Evolutionary conservation across 2,888 invertebrate genomes (phyloP).

Genomic region (Gari tellinella): DNA sequence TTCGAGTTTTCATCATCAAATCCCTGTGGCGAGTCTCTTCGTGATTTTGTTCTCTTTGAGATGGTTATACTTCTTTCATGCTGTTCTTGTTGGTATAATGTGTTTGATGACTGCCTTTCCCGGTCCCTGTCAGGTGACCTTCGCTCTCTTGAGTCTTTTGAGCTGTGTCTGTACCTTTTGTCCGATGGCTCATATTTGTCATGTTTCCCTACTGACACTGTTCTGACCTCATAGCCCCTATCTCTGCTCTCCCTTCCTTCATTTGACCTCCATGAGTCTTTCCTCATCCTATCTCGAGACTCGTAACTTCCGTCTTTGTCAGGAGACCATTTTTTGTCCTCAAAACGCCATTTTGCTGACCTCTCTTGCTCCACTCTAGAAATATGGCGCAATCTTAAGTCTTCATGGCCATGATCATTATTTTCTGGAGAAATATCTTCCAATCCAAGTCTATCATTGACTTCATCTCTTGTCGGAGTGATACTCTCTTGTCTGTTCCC

Average conservation of each 20-base stretch:
- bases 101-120: neutral
- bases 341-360: neutral
- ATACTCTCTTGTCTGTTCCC: constrained; percentile 20
- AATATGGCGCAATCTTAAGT: constrained; percentile 3
- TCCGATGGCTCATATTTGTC: no score
- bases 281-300: constrained; percentile 2
- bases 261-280: neutral
- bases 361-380: neutral
- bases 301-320: neutral
- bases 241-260: no score
- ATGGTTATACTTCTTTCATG: constrained; percentile 14
- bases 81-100: neutral
- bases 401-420: constrained; percentile 7
- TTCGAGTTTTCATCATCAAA: neutral
- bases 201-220: no score
- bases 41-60: neutral
- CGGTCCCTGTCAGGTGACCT: constrained; percentile 2
- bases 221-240: no score
- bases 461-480: constrained; percentile 51
- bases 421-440: constrained; percentile 53
- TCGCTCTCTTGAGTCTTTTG: no score
- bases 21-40: neutral
- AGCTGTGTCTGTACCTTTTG: no score
- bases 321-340: neutral
- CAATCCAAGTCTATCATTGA: constrained; percentile 44